A percentile compares a stretch with the other conserved stretches of the same genome.
phyloP scores from a whole-genome alignment of 1,140 invertebrate species.

The Apis florea region DNA sequence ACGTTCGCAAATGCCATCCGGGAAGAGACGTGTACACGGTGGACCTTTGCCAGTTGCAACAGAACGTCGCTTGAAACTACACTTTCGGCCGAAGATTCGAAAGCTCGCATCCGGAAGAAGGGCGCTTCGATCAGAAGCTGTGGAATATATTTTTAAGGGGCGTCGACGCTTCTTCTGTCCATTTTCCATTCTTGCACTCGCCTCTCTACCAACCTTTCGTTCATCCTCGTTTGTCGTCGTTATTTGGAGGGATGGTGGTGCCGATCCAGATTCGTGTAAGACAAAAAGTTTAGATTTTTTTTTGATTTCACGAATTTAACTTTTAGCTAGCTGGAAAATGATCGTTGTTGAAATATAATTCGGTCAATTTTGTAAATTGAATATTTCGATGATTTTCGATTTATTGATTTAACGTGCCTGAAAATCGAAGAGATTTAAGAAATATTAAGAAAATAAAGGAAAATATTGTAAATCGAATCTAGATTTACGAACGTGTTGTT shows the following conservation, averaged over 20 bases:
- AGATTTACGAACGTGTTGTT: neutral
- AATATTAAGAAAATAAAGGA: too few species aligned
- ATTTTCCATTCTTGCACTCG: too few species aligned
- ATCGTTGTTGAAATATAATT: too few species aligned
- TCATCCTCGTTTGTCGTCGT: neutral
- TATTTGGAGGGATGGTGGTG: constrained; percentile 45
- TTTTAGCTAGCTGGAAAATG: too few species aligned
- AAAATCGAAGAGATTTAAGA: too few species aligned
- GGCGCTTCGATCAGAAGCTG: too few species aligned
- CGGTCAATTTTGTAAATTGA: too few species aligned
- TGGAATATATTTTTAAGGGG: too few species aligned
- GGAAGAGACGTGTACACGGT: constrained; percentile 79
- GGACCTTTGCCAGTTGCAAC: constrained; percentile 44
- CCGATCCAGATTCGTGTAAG: neutral
- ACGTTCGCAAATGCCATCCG: constrained; percentile 83
- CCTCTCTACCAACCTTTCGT: constrained; percentile 1
- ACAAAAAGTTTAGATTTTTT: neutral
- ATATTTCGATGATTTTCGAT: too few species aligned
- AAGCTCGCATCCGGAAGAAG: neutral
- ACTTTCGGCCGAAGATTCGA: neutral
- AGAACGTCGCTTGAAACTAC: constrained; percentile 21
- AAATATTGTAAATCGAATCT: neutral
- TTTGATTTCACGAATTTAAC: too few species aligned
- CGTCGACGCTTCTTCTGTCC: too few species aligned
- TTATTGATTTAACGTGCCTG: too few species aligned